Conservation (phyloP, 2,888 invertebrate species). For the Cheilosia scutellata region DNA sequence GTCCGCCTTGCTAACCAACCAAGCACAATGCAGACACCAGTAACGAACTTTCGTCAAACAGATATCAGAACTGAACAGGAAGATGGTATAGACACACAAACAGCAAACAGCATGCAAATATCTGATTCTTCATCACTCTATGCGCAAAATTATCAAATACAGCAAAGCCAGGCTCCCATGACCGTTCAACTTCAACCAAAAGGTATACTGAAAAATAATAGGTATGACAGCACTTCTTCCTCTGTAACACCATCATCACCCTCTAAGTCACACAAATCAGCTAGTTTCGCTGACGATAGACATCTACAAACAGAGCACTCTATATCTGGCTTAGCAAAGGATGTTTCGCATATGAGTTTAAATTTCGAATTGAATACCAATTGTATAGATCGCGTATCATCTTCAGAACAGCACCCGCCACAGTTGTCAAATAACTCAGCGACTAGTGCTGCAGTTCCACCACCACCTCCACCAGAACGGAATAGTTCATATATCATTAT, state of each 20-base stretch:
- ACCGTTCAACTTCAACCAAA: constrained; percentile 83
- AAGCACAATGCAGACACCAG: constrained; percentile 84
- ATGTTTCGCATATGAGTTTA: constrained; percentile 80
- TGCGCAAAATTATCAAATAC: constrained; percentile 78
- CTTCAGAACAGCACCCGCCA: constrained; percentile 4
- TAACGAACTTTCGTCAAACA: constrained; percentile 83
- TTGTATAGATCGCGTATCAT: constrained; percentile 10
- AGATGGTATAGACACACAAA: constrained; percentile 52
- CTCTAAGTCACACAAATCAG: constrained; percentile 83
- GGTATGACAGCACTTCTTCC: constrained; percentile 79
- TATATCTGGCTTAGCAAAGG: constrained; percentile 81
- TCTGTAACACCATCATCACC: constrained; percentile 82
- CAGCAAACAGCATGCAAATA: not conserved
- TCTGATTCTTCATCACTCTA: constrained; percentile 60
- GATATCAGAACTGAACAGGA: constrained; percentile 81
- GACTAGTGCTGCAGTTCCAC: constrained; percentile 79
- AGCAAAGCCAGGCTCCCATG: constrained; percentile 58
- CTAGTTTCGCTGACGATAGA: constrained; percentile 83
- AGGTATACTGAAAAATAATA: constrained; percentile 83
- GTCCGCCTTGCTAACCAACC: constrained; percentile 84
- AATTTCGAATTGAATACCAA: constrained; percentile 48
- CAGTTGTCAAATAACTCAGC: constrained; percentile 16
- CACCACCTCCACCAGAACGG: constrained; percentile 93
- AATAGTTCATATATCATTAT: constrained; percentile 95
- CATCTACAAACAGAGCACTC: constrained; percentile 81